Percentiles rank a stretch among this genome's conserved stretches.
These are phyloP conservation scores for Palythoa grandiflora DNA, from an alignment of 92 coral and sea anemone species.

Conservation along the genomic window DNA sequence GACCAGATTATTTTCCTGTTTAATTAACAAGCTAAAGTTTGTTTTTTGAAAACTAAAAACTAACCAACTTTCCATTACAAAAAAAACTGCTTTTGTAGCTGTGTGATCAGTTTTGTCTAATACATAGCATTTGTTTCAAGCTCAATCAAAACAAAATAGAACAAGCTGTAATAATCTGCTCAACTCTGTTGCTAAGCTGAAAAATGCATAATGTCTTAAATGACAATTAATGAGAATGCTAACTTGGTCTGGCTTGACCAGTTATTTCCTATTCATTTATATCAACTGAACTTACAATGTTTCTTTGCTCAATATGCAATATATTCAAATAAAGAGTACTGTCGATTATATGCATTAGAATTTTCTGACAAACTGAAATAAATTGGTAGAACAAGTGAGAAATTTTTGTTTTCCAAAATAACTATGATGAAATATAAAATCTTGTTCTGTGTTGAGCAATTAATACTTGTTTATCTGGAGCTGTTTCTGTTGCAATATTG, in stretches of 20 bases:
- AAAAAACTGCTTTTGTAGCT: background rate
- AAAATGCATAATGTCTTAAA: background rate
- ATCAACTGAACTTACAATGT: conserved; percentile 7
- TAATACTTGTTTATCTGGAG: conserved; percentile 33
- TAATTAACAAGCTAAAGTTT: too few species aligned
- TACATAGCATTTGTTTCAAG: background rate
- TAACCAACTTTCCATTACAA: background rate
- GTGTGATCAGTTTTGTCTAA: conserved; percentile 12
- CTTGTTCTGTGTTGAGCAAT: conserved; percentile 31
- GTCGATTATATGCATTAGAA: background rate
- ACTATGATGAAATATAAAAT: conserved; percentile 7
- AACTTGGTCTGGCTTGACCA: conserved; percentile 5
- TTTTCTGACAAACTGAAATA: conserved; percentile 1
- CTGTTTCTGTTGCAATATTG: conserved; percentile 45
- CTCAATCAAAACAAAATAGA: conserved; percentile 2
- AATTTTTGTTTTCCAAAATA: background rate
- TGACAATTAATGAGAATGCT: background rate
- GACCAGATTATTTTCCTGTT: too few species aligned
- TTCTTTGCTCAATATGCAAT: conserved; percentile 19
- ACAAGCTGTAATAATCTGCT: conserved; percentile 18
- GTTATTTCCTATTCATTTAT: background rate
- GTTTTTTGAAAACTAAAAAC: too few species aligned
- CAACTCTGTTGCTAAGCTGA: background rate
- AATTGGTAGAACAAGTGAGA: background rate
- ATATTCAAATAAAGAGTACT: background rate